Evolutionary conservation across 1,140 invertebrate genomes (phyloP).

Genomic region (Cryptotermes secundus): DNA sequence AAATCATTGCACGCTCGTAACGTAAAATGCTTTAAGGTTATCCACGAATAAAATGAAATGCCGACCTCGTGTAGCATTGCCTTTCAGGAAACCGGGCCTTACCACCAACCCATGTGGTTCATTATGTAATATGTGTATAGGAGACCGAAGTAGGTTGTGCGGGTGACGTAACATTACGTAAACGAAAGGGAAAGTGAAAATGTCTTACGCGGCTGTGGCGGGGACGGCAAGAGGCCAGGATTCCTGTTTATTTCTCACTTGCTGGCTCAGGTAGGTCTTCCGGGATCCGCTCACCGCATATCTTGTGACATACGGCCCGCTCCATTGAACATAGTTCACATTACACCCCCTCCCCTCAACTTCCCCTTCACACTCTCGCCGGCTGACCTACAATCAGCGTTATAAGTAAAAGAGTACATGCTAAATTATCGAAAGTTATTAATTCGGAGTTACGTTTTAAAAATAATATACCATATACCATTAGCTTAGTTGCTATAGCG

Average conservation of each 20-base stretch:
- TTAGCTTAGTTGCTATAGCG: too few relatives aligned
- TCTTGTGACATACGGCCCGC: not conserved
- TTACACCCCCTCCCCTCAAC: not conserved
- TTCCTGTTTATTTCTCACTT: slow-evolving; percentile 9
- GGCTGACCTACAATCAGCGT: too few relatives aligned
- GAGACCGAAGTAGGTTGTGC: not conserved
- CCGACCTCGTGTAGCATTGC: not conserved
- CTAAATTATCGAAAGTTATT: not conserved
- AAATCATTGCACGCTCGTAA: too few relatives aligned
- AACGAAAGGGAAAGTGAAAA: not conserved
- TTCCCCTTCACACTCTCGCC: too few relatives aligned
- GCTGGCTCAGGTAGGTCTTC: not conserved
- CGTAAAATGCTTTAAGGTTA: too few relatives aligned
- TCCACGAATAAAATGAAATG: not conserved
- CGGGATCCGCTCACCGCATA: not conserved
- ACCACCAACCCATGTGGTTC: not conserved
- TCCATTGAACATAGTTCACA: not conserved
- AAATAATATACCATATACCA: not conserved
- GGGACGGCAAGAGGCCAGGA: slow-evolving; percentile 10
- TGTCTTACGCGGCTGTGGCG: not conserved
- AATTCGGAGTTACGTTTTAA: not conserved
- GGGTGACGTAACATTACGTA: slow-evolving; percentile 18
- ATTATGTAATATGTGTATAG: slow-evolving; percentile 14
- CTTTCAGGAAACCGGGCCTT: not conserved
- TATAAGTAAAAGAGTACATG: not conserved